These are phyloP conservation scores for Frankliniella fusca DNA, from an alignment of 2,888 invertebrate genomes.

Conservation along the genomic window DNA sequence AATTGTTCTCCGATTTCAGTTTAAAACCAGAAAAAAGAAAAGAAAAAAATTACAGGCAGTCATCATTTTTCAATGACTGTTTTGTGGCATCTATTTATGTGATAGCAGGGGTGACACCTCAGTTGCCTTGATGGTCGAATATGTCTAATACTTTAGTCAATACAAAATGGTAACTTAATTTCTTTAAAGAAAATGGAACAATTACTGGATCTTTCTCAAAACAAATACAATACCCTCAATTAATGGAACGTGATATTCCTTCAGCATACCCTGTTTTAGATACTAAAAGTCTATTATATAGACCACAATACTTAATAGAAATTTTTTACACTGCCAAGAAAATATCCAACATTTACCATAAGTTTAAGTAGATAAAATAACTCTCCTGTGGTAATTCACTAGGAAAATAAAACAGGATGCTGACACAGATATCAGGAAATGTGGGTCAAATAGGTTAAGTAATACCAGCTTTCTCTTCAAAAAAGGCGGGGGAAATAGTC, in stretches of 20 bases:
- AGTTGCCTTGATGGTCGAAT: not conserved
- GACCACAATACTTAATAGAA: too few relatives aligned
- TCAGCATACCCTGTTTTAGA: too few relatives aligned
- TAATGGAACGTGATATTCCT: too few relatives aligned
- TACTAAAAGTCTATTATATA: too few relatives aligned
- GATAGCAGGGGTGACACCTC: too few relatives aligned
- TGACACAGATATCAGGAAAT: not conserved
- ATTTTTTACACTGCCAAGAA: not conserved
- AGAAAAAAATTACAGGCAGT: too few relatives aligned
- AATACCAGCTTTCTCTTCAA: not conserved
- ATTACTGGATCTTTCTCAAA: not conserved
- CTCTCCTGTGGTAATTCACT: not conserved
- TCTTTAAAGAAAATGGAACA: not conserved
- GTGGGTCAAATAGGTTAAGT: too few relatives aligned
- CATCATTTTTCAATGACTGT: too few relatives aligned
- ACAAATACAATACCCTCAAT: too few relatives aligned
- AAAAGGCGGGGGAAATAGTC: constrained; percentile 31
- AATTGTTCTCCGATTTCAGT: too few relatives aligned
- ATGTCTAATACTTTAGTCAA: constrained; percentile 29
- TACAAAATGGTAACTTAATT: constrained; percentile 33
- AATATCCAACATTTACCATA: not conserved
- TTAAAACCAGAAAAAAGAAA: too few relatives aligned
- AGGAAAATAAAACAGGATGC: not conserved
- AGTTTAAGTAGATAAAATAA: not conserved
- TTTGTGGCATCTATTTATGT: too few relatives aligned